Evolutionary conservation across 2,797 vertebrate genomes (phyloP).

Genomic region (Phoxinus dragarum): DNA sequence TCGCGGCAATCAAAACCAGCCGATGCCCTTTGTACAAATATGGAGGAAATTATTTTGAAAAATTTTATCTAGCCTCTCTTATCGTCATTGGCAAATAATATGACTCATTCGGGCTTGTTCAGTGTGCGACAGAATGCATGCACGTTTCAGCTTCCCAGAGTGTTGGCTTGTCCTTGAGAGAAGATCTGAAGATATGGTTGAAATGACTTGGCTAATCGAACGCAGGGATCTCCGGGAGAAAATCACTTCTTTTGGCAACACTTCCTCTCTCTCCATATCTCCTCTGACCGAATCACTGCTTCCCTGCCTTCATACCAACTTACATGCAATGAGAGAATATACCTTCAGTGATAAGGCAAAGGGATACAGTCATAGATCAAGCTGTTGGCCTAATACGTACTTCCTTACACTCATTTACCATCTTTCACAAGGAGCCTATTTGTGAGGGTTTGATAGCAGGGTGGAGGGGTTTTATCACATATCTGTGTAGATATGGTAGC

Average conservation of each 20-base stretch:
- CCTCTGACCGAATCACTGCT: slow-evolving; percentile 44
- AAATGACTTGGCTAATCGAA: slow-evolving; percentile 50
- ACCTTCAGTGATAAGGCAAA: slow-evolving; percentile 47
- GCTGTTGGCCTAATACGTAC: slow-evolving; percentile 17
- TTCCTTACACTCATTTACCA: slow-evolving; percentile 21
- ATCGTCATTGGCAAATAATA: slow-evolving; percentile 72
- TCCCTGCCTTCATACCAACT: slow-evolving; percentile 25
- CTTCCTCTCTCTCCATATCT: slow-evolving; percentile 55
- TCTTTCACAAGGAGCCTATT: slow-evolving; percentile 32
- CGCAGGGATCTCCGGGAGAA: slow-evolving; percentile 54
- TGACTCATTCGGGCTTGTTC: slow-evolving; percentile 53
- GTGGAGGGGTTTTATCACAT: background rate
- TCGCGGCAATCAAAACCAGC: slow-evolving; percentile 69
- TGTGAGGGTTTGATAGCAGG: slow-evolving; percentile 29
- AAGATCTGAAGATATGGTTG: slow-evolving; percentile 59
- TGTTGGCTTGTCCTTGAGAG: slow-evolving; percentile 52
- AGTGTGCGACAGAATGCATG: slow-evolving; percentile 56
- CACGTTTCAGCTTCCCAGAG: slow-evolving; percentile 52
- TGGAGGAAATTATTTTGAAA: slow-evolving; percentile 68
- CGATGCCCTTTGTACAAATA: slow-evolving; percentile 51
- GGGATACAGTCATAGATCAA: slow-evolving; percentile 46
- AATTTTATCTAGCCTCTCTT: slow-evolving; percentile 63
- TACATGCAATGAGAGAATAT: slow-evolving; percentile 36
- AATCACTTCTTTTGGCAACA: slow-evolving; percentile 56
- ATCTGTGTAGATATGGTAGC: slow-evolving; percentile 24